A percentile compares a stretch with the other conserved stretches of the same genome.
These are phyloP conservation scores for Nasonia giraulti DNA, from an alignment of 1,140 invertebrate genomes.

Conservation along the genomic window DNA sequence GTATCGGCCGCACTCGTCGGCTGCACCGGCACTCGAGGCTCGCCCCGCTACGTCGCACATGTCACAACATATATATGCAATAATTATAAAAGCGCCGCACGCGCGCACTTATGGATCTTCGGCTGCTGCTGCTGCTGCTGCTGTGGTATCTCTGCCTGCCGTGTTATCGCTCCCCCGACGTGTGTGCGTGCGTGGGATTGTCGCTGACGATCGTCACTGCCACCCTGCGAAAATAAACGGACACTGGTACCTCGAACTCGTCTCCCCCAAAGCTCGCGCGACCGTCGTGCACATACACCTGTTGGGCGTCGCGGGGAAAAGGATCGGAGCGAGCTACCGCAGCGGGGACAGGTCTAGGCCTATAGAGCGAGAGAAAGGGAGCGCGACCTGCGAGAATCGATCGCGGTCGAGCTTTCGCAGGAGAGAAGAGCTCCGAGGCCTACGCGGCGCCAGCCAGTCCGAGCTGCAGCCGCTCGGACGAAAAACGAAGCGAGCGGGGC, in stretches of 20 bases:
- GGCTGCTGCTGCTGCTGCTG: neutral
- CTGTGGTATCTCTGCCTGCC: neutral
- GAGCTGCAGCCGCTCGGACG: neutral
- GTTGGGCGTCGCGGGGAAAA: neutral
- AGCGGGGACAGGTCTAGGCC: neutral
- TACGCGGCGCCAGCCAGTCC: slow-evolving; percentile 4
- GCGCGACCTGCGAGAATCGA: slow-evolving; percentile 8
- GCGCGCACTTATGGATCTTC: neutral
- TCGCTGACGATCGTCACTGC: neutral
- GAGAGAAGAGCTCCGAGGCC: neutral
- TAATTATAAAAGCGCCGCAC: slow-evolving; percentile 11
- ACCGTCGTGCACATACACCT: neutral
- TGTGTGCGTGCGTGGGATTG: neutral
- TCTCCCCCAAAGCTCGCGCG: neutral
- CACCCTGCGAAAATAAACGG: neutral
- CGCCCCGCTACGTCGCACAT: slow-evolving; percentile 20
- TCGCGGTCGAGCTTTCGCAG: neutral
- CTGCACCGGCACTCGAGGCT: neutral
- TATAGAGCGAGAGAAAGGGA: slow-evolving; percentile 13
- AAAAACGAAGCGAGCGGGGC: neutral
- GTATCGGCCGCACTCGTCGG: neutral
- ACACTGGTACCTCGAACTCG: neutral
- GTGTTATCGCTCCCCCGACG: neutral
- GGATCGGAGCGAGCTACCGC: neutral
- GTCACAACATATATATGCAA: neutral